These are phyloP conservation scores for Neostethus bicornis DNA, from an alignment of 2,797 vertebrate genomes.

Conservation along the genomic window DNA sequence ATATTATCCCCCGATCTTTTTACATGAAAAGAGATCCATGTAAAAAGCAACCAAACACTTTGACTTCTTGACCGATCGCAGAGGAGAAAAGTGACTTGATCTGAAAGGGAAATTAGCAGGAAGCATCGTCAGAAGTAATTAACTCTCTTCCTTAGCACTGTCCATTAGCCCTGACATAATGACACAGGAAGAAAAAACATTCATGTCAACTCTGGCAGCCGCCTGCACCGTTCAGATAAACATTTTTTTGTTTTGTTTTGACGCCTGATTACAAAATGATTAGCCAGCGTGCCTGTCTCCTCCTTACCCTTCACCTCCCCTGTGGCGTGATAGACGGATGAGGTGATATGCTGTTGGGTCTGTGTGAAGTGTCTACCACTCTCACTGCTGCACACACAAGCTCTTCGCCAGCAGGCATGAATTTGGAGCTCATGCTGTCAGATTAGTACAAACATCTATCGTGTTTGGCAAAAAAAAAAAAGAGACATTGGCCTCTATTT, in stretches of 20 bases:
- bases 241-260: constrained; percentile 85
- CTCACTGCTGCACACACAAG: constrained; percentile 22
- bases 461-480: not conserved
- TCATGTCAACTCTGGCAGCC: constrained; percentile 90
- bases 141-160: constrained; percentile 86
- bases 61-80: constrained; percentile 82
- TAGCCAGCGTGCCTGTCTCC: constrained; percentile 77
- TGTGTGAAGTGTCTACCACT: constrained; percentile 62
- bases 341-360: constrained; percentile 66
- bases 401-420: constrained; percentile 11
- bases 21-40: constrained; percentile 52
- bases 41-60: constrained; percentile 74
- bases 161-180: constrained; percentile 92
- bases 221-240: constrained; percentile 93
- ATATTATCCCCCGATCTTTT: constrained; percentile 71
- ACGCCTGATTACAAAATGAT: constrained; percentile 91
- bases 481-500: not conserved
- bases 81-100: constrained; percentile 85
- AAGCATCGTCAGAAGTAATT: constrained; percentile 96
- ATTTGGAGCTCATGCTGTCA: constrained; percentile 4
- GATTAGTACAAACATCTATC: not conserved
- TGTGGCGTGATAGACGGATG: constrained; percentile 74
- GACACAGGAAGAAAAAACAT: constrained; percentile 86
- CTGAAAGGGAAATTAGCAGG: constrained; percentile 93
- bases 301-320: constrained; percentile 74